These are phyloP conservation scores for Aporophyla lueneburgensis DNA, from an alignment of 2,888 invertebrate genomes.

Conservation along the genomic window DNA sequence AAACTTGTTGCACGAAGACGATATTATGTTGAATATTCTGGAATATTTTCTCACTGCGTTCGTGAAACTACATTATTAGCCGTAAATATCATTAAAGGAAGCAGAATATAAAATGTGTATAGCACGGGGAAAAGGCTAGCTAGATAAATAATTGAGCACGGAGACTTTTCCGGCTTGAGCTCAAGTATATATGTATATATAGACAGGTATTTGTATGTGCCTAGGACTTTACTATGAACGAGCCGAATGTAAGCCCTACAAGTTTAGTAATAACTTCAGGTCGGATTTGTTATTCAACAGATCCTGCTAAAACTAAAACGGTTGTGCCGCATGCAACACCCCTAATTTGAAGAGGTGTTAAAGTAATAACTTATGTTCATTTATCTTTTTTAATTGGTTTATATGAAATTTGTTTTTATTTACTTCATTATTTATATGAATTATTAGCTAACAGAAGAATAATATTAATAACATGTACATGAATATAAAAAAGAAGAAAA, in stretches of 20 bases:
- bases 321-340: no score
- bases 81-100: neutral
- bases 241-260: neutral
- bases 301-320: neutral
- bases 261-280: neutral
- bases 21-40: neutral
- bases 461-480: no score
- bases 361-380: no score
- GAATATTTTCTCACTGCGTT: neutral
- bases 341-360: no score
- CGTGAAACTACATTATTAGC: neutral
- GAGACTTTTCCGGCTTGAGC: neutral
- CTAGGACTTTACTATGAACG: neutral
- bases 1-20: neutral
- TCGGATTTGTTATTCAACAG: neutral
- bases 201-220: no score
- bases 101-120: neutral
- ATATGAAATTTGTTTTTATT: no score
- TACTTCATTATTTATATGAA: no score
- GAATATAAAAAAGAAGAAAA: no score
- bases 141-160: neutral
- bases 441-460: no score
- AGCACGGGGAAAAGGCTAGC: neutral
- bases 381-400: no score
- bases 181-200: neutral